Base-by-base conservation (phyloP, 2,113 vertebrate genomes). In the Odocoileus virginianus region DNA sequence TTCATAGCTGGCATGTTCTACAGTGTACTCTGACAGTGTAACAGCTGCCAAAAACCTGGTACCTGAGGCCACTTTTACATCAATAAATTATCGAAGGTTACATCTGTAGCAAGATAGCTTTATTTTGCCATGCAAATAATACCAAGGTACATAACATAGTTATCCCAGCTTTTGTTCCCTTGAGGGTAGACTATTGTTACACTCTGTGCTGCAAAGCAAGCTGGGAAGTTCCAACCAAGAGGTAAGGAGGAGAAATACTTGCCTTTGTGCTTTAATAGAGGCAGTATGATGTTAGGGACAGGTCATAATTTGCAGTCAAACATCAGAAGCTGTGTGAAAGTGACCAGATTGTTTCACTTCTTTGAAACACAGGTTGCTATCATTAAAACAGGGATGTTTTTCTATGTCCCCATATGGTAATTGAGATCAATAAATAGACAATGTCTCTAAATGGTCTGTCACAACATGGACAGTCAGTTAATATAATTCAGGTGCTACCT, bases 21-120 rank as follows among this genome's bases (percentile, higher is more conserved):
- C 84, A 98, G 96, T 94, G 98, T 84, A 97, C n/a, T 87, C 93
- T 93, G 79, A 84, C 94, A 98, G 96, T 81, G n/a, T 95, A 94
- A 71, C 98, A 89, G 96, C 97, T 98, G 98, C 97, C 98, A 98
- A 98, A 98, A 98, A 94, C 95, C 95, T 97, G 61, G 97, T 97
- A 93, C 91, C 98, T 9, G 85, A 97, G 96, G 93, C 97, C 89
- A 96, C 97, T 95, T 97, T 95, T 98, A 97, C 61, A 89, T 97
- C 98, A 95, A 97, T 96, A 98, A 98, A 98, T 89, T 96, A 98
- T 87, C 98, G 57, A 97, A 79, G 14, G 94, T 85, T 98, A 98
- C 83, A 96, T 81, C 95, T 79, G 83, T 98, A 92, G 86, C 89
- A 93, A 85, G 94, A 91, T 45, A 91, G 58, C 92, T 97, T 95